A percentile compares a stretch with the other conserved stretches of the same genome.
Conservation (phyloP, 2,113 vertebrate species). For the Rhinoptilus africanus region DNA sequence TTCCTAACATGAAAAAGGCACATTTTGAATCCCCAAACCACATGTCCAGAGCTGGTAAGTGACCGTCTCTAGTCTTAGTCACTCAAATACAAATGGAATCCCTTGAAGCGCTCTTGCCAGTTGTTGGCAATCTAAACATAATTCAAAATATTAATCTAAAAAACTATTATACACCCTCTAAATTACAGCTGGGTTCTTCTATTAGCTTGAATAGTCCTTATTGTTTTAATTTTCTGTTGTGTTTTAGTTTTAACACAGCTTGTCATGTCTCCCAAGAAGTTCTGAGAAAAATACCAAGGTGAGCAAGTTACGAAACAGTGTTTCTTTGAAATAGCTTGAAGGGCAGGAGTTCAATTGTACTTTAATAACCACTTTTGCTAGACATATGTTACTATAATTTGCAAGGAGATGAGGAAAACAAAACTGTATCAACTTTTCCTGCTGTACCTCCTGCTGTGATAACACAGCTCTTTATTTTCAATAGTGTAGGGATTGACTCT, state of each 20-base stretch:
- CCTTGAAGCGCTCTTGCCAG: neutral
- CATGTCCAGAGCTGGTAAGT: neutral
- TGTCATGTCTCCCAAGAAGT: neutral
- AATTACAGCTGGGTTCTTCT: neutral
- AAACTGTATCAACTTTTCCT: neutral
- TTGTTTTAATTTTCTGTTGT: neutral
- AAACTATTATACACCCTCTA: neutral
- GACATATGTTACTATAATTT: neutral
- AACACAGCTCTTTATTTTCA: neutral
- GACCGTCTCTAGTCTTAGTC: neutral
- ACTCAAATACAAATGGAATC: neutral
- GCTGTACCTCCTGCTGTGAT: neutral
- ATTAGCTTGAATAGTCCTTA: neutral
- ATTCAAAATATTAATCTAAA: neutral
- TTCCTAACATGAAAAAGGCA: neutral
- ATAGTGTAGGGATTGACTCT: neutral
- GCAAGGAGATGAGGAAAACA: neutral
- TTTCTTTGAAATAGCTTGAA: neutral
- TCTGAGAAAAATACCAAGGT: neutral
- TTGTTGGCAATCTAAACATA: neutral
- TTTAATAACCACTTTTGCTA: neutral
- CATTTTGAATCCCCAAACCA: neutral
- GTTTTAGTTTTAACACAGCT: neutral
- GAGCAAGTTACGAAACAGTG: neutral
- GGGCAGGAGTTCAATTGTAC: neutral